Percentiles rank a stretch among this genome's conserved stretches.
These are phyloP conservation scores for Oscheius myriophilus DNA, from an alignment of 2,888 invertebrate species.

Conservation along the genomic window DNA sequence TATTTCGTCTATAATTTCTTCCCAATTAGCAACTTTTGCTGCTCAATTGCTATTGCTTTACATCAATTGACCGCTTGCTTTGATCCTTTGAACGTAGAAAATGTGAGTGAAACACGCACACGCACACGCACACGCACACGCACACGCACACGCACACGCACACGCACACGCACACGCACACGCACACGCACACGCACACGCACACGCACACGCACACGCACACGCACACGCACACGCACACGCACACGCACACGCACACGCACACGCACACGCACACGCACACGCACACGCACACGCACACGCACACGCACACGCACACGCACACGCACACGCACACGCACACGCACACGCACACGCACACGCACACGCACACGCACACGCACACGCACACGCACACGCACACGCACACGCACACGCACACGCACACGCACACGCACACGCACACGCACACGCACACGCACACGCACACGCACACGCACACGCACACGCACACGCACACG, in stretches of 20 bases:
- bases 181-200: background rate
- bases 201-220: no score
- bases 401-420: background rate
- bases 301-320: background rate
- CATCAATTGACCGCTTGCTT: slow-evolving; percentile 17
- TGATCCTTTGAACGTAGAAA: slow-evolving; percentile 3
- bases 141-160: background rate
- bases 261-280: background rate
- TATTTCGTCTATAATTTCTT: slow-evolving; percentile 19
- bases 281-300: background rate
- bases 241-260: no score
- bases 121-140: background rate
- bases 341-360: background rate
- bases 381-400: background rate
- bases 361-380: background rate
- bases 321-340: background rate
- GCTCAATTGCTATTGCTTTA: slow-evolving; percentile 15
- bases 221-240: no score
- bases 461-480: no score
- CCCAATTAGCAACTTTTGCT: slow-evolving; percentile 11
- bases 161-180: no score
- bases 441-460: no score
- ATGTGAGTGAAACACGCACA: background rate
- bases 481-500: no score
- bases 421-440: background rate